These are phyloP conservation scores for Oophaga pumilio DNA, from an alignment of 2,113 vertebrate species.

Conservation along the genomic window DNA sequence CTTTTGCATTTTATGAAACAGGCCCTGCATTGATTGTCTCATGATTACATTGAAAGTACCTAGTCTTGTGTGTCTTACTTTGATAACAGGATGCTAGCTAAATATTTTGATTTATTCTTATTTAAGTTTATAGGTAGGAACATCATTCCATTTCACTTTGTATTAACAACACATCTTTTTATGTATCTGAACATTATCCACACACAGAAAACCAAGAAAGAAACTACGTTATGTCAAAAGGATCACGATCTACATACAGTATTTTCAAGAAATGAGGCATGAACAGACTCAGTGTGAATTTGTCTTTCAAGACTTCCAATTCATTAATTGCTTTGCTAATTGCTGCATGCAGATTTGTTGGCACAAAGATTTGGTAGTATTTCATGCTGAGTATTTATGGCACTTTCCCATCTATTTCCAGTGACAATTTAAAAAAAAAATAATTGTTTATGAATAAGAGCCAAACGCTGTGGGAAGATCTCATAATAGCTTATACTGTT, in stretches of 20 bases:
- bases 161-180: background rate
- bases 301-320: conserved; percentile 58
- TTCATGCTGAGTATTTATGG: conserved; percentile 62
- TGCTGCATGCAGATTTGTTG: conserved; percentile 64
- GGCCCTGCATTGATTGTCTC: too few relatives aligned
- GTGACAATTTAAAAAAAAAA: conserved; percentile 60
- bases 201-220: background rate
- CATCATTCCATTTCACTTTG: background rate
- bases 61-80: background rate
- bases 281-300: conserved; percentile 55
- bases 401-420: conserved; percentile 61
- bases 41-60: too few relatives aligned
- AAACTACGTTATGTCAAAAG: background rate
- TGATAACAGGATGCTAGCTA: background rate
- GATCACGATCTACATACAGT: conserved; percentile 21
- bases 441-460: conserved; percentile 44
- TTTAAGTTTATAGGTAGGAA: background rate
- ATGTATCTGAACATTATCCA: conserved; percentile 1
- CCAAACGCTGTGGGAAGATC: conserved; percentile 54
- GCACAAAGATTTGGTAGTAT: conserved; percentile 58
- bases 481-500: conserved; percentile 52
- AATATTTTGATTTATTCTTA: background rate
- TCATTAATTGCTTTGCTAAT: conserved; percentile 68
- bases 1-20: too few relatives aligned
- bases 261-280: conserved; percentile 60